These are phyloP conservation scores for Cyanoramphus novaezelandiae DNA, from an alignment of 2,113 vertebrate species.

Conservation along the genomic window DNA sequence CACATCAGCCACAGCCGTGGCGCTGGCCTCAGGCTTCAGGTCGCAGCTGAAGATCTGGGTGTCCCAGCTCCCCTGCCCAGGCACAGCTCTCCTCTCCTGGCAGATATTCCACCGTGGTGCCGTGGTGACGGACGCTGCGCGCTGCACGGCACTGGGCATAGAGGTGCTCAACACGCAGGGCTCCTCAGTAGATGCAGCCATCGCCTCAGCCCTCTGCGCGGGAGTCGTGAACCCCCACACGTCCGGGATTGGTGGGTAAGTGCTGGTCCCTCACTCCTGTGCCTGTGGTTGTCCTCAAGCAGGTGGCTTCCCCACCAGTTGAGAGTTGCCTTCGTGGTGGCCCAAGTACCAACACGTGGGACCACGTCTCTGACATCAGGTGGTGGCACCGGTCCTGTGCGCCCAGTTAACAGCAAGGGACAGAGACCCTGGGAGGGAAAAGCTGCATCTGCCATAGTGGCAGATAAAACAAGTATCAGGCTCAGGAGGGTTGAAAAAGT, in stretches of 20 bases:
- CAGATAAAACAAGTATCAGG: neutral
- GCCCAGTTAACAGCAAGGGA: accelerated
- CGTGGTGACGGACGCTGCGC: conserved; percentile 89
- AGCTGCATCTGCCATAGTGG: neutral
- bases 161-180: conserved; percentile 85
- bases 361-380: neutral
- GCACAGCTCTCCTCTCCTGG: neutral
- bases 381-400: neutral
- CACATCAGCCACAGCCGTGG: neutral
- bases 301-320: neutral
- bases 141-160: conserved; percentile 88
- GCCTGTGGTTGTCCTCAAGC: neutral
- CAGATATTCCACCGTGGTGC: conserved; percentile 91
- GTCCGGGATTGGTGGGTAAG: conserved; percentile 94
- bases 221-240: conserved; percentile 92
- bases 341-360: accelerated
- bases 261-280: neutral
- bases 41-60: neutral
- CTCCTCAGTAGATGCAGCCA: conserved; percentile 93
- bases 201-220: conserved; percentile 86
- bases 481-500: neutral
- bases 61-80: accelerated
- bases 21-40: neutral
- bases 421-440: neutral
- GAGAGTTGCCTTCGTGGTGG: neutral